Base-by-base conservation (phyloP, 2,888 invertebrate genomes). In the Eremobia ochroleuca region DNA sequence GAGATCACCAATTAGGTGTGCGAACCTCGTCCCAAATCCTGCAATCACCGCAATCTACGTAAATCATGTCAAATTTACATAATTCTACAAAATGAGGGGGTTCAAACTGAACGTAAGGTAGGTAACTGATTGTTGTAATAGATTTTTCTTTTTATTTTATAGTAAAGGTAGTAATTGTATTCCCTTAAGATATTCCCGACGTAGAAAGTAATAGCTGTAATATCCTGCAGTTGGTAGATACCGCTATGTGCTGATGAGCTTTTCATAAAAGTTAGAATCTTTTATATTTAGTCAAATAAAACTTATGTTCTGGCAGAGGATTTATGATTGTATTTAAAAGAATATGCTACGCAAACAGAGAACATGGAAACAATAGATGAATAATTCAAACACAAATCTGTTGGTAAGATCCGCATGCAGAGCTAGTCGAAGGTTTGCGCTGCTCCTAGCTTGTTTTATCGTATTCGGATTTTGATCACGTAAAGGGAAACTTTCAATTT, bases 311-410 rank as follows among this genome's bases (percentile, higher is more conserved):
- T 73, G 58, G 67, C 55, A 82, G 49, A 69, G 52, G 58, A 81
- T 83, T 82, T 58, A 40, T 69, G 61, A 65, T 64, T 73, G 66
- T 81, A 84, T 83, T 72, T 46, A 83, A 86, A 87, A 87, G 78
- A 88, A 81, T 88, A 88, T 88, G 79, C 84, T 90, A 89, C 34
- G 49, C 65, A 76, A 73, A 65, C 85, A 85, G 74, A 89, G 83
- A 79, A 81, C 79, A 87, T 90, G 86, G 89, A 86, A 92, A 92
- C 89, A 90, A 89, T 90, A 82, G 82, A 92, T 93, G 92, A 94
- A 94, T 94, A 91, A 93, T 94, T 94, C 93, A 94, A 90, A 92
- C 79, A 90, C 85, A 92, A 93, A 93, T 93, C 91, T 91, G 92
- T 91, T 88, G 89, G 87, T 89, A 87, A 87, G 85, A 87, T 87